Conservation (phyloP, 2,113 vertebrate genomes). For the Sebastes schlegelii region DNA sequence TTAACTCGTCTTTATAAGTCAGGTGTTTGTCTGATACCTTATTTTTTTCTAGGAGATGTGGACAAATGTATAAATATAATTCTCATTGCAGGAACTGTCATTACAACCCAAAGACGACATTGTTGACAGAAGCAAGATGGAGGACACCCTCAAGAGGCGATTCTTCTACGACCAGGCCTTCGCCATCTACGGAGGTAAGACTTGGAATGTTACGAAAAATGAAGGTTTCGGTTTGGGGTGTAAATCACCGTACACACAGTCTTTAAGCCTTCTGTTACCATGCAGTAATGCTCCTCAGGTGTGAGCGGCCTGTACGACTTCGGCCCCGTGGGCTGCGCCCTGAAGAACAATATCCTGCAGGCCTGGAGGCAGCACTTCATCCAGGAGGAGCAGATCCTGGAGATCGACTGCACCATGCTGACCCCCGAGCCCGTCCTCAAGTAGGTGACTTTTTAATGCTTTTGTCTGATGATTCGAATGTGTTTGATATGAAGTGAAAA, state of each 20-base stretch:
- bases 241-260: fast-evolving
- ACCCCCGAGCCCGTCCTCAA: conserved; percentile 95
- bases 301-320: conserved; percentile 98
- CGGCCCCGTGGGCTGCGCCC: conserved; percentile 95
- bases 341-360: conserved; percentile 98
- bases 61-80: conserved; percentile 87
- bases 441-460: conserved; percentile 78
- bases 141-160: conserved; percentile 96
- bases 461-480: no score
- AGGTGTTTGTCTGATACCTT: not conserved
- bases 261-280: conserved; percentile 36
- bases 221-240: not conserved
- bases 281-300: conserved; percentile 81
- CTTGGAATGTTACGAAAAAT: not conserved
- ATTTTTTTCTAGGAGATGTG: conserved; percentile 90
- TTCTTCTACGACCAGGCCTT: conserved; percentile 99
- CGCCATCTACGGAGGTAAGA: conserved; percentile 97
- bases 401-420: conserved; percentile 99
- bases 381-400: conserved; percentile 98
- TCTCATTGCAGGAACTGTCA: conserved; percentile 88
- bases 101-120: conserved; percentile 97
- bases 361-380: conserved; percentile 98
- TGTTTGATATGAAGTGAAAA: no score
- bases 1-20: not conserved
- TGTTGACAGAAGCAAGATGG: conserved; percentile 96